Conservation (phyloP, 2,113 vertebrate species). For the Phylloscopus trochilus region DNA sequence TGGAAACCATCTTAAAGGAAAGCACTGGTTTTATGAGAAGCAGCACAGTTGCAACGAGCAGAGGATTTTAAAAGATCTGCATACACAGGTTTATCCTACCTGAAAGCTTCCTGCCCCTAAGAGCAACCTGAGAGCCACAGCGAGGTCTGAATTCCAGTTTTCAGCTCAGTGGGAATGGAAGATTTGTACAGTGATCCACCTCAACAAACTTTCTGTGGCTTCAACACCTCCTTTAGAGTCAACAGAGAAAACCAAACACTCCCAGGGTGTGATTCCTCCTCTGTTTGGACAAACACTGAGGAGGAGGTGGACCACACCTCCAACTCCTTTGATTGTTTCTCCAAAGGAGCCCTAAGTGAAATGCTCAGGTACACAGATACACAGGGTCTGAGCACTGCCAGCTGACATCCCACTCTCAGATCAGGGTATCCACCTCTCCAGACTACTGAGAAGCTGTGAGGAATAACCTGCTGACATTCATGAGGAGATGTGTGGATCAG, state of each 20-base stretch:
- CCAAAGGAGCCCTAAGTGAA: background rate
- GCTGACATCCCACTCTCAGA: background rate
- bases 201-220: background rate
- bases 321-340: background rate
- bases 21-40: background rate
- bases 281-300: background rate
- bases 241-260: background rate
- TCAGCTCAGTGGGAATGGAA: background rate
- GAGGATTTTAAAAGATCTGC: background rate
- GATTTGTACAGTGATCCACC: background rate
- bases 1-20: background rate
- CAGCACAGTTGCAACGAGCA: background rate
- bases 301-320: background rate
- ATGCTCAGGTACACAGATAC: accelerated
- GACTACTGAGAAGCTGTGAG: background rate
- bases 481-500: background rate
- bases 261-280: background rate
- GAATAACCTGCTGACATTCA: background rate
- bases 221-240: background rate
- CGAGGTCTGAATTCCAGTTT: background rate
- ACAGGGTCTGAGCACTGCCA: background rate
- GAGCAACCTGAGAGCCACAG: background rate
- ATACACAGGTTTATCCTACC: background rate
- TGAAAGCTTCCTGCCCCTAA: background rate
- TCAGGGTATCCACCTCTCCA: background rate